phyloP scores from a whole-genome alignment of 2,797 vertebrate species.

The Pristis pectinata region DNA sequence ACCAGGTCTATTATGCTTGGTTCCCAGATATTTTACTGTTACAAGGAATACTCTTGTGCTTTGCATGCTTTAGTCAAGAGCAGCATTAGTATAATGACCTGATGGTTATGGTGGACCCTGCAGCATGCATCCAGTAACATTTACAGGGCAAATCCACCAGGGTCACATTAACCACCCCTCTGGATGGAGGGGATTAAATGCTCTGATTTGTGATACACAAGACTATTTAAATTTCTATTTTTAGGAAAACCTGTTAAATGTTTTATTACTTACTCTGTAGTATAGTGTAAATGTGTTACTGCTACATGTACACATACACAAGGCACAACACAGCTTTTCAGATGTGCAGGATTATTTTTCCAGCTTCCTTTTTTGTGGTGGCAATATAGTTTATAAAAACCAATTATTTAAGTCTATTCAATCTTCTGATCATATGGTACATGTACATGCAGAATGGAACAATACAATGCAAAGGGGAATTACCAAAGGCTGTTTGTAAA shows the following conservation, averaged over 20 bases:
- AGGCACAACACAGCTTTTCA: not conserved
- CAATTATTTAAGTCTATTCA: not conserved
- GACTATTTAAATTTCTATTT: not conserved
- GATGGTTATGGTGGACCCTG: not conserved
- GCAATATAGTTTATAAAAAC: not conserved
- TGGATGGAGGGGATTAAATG: not conserved
- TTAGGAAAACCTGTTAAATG: not conserved
- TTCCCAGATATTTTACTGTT: not conserved
- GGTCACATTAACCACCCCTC: not conserved
- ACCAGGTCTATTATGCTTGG: not conserved
- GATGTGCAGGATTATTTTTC: not conserved
- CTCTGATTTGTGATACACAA: conserved; percentile 24
- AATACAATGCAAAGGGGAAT: too few species aligned
- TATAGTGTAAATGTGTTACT: not conserved
- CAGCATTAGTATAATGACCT: not conserved
- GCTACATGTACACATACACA: not conserved
- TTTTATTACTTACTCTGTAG: not conserved
- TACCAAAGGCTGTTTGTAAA: not conserved
- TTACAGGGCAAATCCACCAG: not conserved
- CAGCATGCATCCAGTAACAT: not conserved
- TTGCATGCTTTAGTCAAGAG: not conserved
- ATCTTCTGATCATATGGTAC: not conserved
- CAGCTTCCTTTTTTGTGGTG: not conserved
- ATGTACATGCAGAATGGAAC: not conserved
- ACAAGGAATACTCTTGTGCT: not conserved